A percentile compares a stretch with the other conserved stretches of the same genome.
Conservation (phyloP, 2,888 invertebrate genomes). For the Ditylenchus weischeri region DNA sequence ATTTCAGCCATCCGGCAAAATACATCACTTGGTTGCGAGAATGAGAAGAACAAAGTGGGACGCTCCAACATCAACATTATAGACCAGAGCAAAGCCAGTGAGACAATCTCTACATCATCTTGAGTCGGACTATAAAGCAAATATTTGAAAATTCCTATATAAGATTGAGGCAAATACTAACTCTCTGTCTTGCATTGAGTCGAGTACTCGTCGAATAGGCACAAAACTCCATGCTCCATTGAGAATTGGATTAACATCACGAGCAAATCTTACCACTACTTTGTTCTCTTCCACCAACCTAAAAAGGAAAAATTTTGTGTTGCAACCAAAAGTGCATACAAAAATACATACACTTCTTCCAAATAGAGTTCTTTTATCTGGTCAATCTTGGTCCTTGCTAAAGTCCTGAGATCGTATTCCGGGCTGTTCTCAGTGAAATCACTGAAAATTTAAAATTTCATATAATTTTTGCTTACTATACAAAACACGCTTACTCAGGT, state of each 20-base stretch:
- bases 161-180: background rate
- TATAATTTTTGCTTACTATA: background rate
- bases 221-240: constrained; percentile 51
- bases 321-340: background rate
- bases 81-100: constrained; percentile 48
- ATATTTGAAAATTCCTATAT: background rate
- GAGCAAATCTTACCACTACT: constrained; percentile 38
- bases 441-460: background rate
- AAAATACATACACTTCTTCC: constrained; percentile 43
- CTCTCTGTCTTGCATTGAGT: constrained; percentile 19
- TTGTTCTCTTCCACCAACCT: constrained; percentile 23
- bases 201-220: constrained; percentile 22
- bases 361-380: constrained; percentile 49
- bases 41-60: constrained; percentile 28
- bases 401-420: constrained; percentile 27
- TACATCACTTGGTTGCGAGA: constrained; percentile 41
- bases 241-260: constrained; percentile 46
- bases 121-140: constrained; percentile 15
- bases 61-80: constrained; percentile 38
- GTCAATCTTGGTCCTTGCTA: constrained; percentile 42
- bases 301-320: constrained; percentile 15
- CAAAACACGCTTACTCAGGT: constrained; percentile 11
- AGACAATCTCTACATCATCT: constrained; percentile 53
- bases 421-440: constrained; percentile 22
- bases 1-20: constrained; percentile 45